Conservation (phyloP, 2,797 vertebrate species). For the Parambassis ranga region DNA sequence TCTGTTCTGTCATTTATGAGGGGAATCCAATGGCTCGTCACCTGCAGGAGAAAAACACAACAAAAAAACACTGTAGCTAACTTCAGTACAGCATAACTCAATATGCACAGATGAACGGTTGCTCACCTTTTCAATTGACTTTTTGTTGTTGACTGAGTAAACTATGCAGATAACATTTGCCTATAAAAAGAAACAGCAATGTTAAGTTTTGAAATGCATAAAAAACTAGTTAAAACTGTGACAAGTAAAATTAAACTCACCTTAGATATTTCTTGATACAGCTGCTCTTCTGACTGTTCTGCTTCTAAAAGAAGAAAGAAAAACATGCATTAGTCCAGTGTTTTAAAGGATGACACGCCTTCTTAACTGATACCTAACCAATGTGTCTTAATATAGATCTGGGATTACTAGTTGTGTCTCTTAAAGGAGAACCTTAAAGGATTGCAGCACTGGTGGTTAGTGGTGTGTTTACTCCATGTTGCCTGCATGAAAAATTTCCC, state of each 20-base stretch:
- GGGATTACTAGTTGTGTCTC: too few species aligned
- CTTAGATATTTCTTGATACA: conserved; percentile 96
- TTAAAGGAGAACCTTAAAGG: too few species aligned
- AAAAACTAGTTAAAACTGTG: not conserved
- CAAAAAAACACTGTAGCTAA: conserved; percentile 11
- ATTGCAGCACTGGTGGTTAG: too few species aligned
- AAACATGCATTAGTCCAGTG: not conserved
- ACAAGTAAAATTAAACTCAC: conserved; percentile 66
- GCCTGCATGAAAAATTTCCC: too few species aligned
- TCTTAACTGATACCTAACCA: too few species aligned
- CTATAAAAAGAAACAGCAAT: conserved; percentile 50
- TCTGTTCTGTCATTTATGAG: conserved; percentile 97
- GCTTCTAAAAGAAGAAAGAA: conserved; percentile 80
- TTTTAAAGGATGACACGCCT: not conserved
- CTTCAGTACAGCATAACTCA: too few species aligned
- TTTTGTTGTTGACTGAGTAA: conserved; percentile 85
- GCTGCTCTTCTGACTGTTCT: conserved; percentile 94
- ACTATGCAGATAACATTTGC: conserved; percentile 87
- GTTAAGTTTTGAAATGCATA: not conserved
- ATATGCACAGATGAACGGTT: not conserved
- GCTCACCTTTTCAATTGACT: conserved; percentile 84
- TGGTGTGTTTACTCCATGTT: too few species aligned
- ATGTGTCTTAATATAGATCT: too few species aligned
- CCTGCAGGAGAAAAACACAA: conserved; percentile 73
- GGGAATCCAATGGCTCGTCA: conserved; percentile 98